Percentiles rank a stretch among this genome's conserved stretches.
These are phyloP conservation scores for Zaprionus tsacasi DNA, from an alignment of 1,140 invertebrate genomes.

Conservation along the genomic window DNA sequence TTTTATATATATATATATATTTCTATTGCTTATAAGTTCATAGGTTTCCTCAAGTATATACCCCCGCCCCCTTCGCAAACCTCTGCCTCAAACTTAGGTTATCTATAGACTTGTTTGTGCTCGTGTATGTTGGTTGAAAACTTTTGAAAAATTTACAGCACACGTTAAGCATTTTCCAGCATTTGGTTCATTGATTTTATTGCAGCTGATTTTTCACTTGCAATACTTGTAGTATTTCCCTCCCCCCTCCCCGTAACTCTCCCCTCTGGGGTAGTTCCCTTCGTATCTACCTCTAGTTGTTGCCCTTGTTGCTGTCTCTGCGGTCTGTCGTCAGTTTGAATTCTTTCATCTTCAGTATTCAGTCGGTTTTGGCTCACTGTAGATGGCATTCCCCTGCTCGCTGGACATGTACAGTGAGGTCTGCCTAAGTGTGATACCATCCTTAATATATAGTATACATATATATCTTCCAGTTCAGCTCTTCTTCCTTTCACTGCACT, in stretches of 20 bases:
- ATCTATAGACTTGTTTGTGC: not conserved
- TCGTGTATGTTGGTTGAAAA: not conserved
- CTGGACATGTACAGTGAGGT: not conserved
- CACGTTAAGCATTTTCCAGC: slow-evolving; percentile 2
- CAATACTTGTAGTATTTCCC: not conserved
- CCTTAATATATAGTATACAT: not conserved
- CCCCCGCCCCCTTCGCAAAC: not conserved
- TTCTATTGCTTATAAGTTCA: not conserved
- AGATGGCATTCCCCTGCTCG: not conserved
- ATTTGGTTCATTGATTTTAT: slow-evolving; percentile 3
- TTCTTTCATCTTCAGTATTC: not conserved
- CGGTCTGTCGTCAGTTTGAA: slow-evolving; percentile 20
- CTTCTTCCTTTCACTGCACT: not conserved
- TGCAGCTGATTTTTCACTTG: slow-evolving; percentile 3
- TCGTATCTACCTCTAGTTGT: not conserved
- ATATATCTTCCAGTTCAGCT: not conserved
- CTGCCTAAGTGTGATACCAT: not conserved
- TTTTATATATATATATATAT: not conserved
- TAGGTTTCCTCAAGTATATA: not conserved
- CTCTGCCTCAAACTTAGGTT: not conserved
- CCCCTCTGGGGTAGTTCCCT: too few relatives aligned
- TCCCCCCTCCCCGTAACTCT: too few relatives aligned
- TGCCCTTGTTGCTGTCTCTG: not conserved
- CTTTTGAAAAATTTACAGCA: slow-evolving; percentile 1
- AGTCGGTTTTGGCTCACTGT: not conserved